Evolutionary conservation across 2,888 invertebrate genomes (phyloP).

Genomic region (Raillietiella orientalis): DNA sequence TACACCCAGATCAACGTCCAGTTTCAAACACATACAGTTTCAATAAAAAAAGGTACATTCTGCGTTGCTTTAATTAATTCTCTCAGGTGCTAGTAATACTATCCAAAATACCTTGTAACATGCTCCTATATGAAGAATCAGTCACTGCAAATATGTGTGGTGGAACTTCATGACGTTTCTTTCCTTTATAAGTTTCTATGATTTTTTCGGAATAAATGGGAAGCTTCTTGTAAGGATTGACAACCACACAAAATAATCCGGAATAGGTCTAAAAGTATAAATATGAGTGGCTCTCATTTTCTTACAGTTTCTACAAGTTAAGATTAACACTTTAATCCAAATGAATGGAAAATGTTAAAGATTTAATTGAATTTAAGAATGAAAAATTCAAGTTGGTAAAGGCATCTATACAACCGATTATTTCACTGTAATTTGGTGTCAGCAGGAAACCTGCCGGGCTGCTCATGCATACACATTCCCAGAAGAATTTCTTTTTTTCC

Average conservation of each 20-base stretch:
- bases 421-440: too few species aligned
- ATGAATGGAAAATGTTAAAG: not conserved
- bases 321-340: not conserved
- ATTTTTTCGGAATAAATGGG: slow-evolving; percentile 99
- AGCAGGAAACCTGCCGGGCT: too few species aligned
- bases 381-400: not conserved
- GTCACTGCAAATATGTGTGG: slow-evolving; percentile 99
- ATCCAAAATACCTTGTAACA: slow-evolving; percentile 83
- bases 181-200: slow-evolving; percentile 97
- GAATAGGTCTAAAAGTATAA: slow-evolving; percentile 67
- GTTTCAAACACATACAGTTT: not conserved
- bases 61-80: not conserved
- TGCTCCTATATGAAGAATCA: slow-evolving; percentile 91
- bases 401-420: too few species aligned
- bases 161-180: slow-evolving; percentile 93
- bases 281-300: too few species aligned
- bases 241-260: slow-evolving; percentile 98
- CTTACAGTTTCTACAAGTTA: too few species aligned
- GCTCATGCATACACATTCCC: too few species aligned
- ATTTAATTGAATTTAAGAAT: not conserved
- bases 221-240: slow-evolving; percentile 94
- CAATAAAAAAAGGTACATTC: not conserved
- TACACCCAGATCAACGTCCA: too few species aligned
- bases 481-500: too few species aligned
- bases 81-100: not conserved